Conservation (phyloP, 2,113 vertebrate species). For the Leucoraja erinaceus region DNA sequence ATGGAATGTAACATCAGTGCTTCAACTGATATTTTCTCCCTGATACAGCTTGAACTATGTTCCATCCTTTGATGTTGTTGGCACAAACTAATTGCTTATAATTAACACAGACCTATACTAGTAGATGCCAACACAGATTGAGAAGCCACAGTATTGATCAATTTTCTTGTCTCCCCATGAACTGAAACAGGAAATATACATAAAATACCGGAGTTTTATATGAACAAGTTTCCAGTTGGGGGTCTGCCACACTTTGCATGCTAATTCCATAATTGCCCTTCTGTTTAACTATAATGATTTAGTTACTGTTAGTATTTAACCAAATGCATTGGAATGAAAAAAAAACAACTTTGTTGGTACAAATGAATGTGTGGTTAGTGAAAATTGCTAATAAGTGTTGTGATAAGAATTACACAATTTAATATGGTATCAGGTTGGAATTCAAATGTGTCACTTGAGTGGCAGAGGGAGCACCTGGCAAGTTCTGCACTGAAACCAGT, state of each 20-base stretch:
- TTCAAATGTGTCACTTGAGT: slow-evolving; percentile 28
- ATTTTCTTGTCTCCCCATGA: background rate
- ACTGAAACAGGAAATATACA: background rate
- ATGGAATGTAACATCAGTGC: background rate
- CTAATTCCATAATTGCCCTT: background rate
- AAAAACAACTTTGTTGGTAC: background rate
- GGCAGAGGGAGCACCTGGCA: background rate
- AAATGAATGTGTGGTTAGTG: background rate
- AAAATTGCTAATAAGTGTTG: background rate
- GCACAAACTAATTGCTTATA: background rate
- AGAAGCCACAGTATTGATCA: background rate
- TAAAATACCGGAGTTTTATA: background rate
- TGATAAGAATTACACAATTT: background rate
- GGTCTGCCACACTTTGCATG: background rate
- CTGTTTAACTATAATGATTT: background rate
- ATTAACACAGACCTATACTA: background rate
- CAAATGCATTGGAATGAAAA: background rate
- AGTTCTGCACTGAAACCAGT: background rate
- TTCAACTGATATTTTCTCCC: background rate
- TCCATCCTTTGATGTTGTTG: background rate
- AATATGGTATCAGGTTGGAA: background rate
- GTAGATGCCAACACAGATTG: background rate
- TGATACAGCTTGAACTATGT: background rate
- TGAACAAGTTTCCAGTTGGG: background rate
- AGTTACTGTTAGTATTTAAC: slow-evolving; percentile 1